Evolutionary conservation across 2,113 vertebrate genomes (phyloP).

Genomic region (Prochilodus magdalenae): DNA sequence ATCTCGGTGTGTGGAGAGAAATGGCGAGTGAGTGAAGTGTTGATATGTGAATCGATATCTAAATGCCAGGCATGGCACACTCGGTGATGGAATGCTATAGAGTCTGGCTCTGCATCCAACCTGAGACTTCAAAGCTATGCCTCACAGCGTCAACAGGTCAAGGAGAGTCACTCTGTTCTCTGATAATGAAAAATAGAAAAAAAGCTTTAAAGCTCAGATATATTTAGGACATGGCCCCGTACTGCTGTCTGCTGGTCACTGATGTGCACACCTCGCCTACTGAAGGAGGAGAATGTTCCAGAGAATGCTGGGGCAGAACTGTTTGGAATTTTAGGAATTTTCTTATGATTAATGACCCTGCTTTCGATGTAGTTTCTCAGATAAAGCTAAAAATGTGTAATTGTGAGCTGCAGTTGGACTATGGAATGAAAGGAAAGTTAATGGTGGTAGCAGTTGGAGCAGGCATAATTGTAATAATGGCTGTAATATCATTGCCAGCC

Average conservation of each 20-base stretch:
- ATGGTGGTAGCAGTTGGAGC: background rate
- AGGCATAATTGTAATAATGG: no score
- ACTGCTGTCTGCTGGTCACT: constrained; percentile 41
- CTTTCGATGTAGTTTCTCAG: background rate
- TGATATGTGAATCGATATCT: constrained; percentile 24
- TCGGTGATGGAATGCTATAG: constrained; percentile 40
- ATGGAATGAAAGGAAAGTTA: background rate
- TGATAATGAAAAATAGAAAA: constrained; percentile 40
- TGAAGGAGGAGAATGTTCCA: constrained; percentile 26
- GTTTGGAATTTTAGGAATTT: background rate
- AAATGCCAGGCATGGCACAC: constrained; percentile 22
- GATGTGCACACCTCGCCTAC: constrained; percentile 54
- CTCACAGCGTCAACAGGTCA: constrained; percentile 63
- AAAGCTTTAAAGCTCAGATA: constrained; percentile 63
- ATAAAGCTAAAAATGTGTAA: background rate
- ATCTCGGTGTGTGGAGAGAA: background rate
- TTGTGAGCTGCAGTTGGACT: background rate
- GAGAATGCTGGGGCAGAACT: background rate
- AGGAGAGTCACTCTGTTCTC: constrained; percentile 56
- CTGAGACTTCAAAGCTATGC: constrained; percentile 62
- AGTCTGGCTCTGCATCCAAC: constrained; percentile 52
- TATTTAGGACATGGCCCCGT: constrained; percentile 61
- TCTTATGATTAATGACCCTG: background rate
- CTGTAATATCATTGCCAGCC: no score
- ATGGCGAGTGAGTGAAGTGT: background rate